phyloP scores from a whole-genome alignment of 2,113 vertebrate genomes.

The Oncorhynchus gorbuscha region DNA sequence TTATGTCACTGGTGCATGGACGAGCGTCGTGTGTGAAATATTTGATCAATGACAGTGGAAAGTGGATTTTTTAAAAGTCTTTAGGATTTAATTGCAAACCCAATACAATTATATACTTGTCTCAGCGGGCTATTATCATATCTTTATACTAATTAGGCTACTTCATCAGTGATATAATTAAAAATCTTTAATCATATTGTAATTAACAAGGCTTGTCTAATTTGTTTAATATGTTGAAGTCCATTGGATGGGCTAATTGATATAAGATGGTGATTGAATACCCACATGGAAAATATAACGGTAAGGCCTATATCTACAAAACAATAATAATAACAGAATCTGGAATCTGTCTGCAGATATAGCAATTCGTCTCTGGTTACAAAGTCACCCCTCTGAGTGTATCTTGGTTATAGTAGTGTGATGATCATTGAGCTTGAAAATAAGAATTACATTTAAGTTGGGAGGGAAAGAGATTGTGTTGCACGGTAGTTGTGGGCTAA shows the following conservation, averaged over 20 bases:
- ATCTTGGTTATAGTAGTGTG: neutral
- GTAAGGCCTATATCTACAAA: neutral
- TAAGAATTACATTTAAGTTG: too few relatives aligned
- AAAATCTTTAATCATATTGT: slow-evolving; percentile 88
- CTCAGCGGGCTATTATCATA: slow-evolving; percentile 86
- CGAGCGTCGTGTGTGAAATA: slow-evolving; percentile 78
- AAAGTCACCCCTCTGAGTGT: neutral
- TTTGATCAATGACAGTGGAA: slow-evolving; percentile 83
- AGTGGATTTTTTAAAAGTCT: slow-evolving; percentile 75
- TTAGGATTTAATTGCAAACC: slow-evolving; percentile 78
- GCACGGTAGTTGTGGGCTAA: too few relatives aligned
- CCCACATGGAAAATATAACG: neutral
- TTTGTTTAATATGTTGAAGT: slow-evolving; percentile 84
- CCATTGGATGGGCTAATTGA: slow-evolving; percentile 79
- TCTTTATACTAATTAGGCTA: slow-evolving; percentile 86
- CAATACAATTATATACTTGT: slow-evolving; percentile 64
- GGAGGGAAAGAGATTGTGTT: too few relatives aligned
- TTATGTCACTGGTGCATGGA: slow-evolving; percentile 73
- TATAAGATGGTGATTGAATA: slow-evolving; percentile 67
- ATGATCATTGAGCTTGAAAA: neutral
- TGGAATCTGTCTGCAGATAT: neutral
- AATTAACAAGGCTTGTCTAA: slow-evolving; percentile 91
- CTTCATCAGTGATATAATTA: slow-evolving; percentile 88
- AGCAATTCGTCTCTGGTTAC: neutral
- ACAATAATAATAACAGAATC: neutral